Evolutionary conservation across 1,140 invertebrate genomes (phyloP).

Genomic region (Schlechtendalia chinensis): DNA sequence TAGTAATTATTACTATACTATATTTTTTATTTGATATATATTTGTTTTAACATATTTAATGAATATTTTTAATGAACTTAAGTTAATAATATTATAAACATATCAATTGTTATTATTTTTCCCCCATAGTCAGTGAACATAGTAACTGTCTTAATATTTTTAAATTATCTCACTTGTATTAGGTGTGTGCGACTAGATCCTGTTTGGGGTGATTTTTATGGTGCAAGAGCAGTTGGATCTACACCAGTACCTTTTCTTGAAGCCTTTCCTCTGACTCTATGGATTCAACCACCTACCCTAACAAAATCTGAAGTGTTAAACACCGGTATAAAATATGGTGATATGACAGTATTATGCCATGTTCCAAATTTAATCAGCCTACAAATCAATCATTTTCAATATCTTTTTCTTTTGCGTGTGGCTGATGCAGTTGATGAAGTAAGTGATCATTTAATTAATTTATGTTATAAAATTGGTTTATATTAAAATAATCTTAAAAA

Average conservation of each 20-base stretch:
- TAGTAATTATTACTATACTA: too few relatives aligned
- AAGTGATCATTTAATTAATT: slow-evolving; percentile 26
- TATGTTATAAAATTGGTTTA: background rate
- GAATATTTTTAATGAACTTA: too few relatives aligned
- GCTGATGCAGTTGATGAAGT: slow-evolving; percentile 69
- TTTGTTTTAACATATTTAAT: too few relatives aligned
- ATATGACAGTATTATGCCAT: slow-evolving; percentile 70
- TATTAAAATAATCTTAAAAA: background rate
- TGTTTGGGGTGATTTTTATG: slow-evolving; percentile 87
- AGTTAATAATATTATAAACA: too few relatives aligned
- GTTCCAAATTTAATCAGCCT: slow-evolving; percentile 77
- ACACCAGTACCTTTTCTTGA: slow-evolving; percentile 84
- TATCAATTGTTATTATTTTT: too few relatives aligned
- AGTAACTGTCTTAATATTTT: too few relatives aligned
- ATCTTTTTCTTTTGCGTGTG: slow-evolving; percentile 80
- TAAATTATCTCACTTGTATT: slow-evolving; percentile 12
- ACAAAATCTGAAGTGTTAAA: slow-evolving; percentile 2
- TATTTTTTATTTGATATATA: too few relatives aligned
- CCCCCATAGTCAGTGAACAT: too few relatives aligned
- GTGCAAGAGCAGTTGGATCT: slow-evolving; percentile 70
- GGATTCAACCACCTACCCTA: slow-evolving; percentile 61
- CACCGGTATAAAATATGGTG: slow-evolving; percentile 55
- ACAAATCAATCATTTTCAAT: slow-evolving; percentile 91
- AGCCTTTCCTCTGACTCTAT: slow-evolving; percentile 82
- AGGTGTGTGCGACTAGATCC: slow-evolving; percentile 79